Evolutionary conservation across 1,140 invertebrate species (phyloP).

Genomic region (Drosophila sproati): DNA sequence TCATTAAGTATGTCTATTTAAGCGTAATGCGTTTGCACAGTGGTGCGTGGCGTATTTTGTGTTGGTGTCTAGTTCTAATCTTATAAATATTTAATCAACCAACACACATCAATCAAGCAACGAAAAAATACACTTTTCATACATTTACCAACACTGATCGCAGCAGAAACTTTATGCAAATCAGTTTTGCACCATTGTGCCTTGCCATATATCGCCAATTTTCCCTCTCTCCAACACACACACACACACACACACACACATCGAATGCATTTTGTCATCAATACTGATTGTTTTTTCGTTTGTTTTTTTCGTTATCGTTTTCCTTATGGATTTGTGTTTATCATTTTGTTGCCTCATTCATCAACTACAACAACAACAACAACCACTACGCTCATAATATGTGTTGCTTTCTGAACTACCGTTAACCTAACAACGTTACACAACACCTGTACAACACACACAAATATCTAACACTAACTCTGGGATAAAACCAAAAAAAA

Average conservation of each 20-base stretch:
- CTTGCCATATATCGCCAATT: conserved; percentile 2
- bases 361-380: conserved; percentile 47
- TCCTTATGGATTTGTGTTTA: conserved; percentile 59
- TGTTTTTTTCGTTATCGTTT: conserved; percentile 54
- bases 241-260: conserved; percentile 9
- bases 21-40: conserved; percentile 24
- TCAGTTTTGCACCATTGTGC: conserved; percentile 40
- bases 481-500: conserved; percentile 36
- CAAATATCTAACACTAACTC: conserved; percentile 53
- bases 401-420: conserved; percentile 79
- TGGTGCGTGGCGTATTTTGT: conserved; percentile 11
- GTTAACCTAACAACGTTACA: conserved; percentile 64
- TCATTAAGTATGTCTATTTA: conserved; percentile 29
- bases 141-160: conserved; percentile 7
- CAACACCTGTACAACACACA: conserved; percentile 44
- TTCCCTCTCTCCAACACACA: conserved; percentile 11
- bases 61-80: neutral
- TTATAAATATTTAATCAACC: neutral
- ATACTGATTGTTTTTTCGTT: conserved; percentile 63
- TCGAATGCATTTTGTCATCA: conserved; percentile 62
- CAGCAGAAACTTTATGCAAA: conserved; percentile 5
- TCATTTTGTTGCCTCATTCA: conserved; percentile 54
- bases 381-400: conserved; percentile 43
- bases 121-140: neutral
- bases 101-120: neutral